A percentile compares a stretch with the other conserved stretches of the same genome.
Evolutionary conservation across 2,113 vertebrate genomes (phyloP).

Genomic region (Tragelaphus buxtoni): DNA sequence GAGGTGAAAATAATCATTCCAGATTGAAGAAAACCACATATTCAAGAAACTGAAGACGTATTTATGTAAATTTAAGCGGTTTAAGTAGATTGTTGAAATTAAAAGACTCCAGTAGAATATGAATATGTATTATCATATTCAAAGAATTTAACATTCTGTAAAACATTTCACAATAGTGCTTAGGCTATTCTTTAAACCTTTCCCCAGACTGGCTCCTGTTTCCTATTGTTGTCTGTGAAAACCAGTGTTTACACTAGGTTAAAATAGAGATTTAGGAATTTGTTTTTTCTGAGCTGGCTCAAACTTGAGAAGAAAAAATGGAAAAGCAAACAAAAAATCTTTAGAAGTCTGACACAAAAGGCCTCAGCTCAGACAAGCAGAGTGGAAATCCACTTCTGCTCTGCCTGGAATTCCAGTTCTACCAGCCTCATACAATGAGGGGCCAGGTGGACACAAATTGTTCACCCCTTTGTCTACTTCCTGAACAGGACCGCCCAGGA

Average conservation of each 20-base stretch:
- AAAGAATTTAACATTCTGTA: neutral
- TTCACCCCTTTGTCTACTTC: neutral
- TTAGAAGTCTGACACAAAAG: neutral
- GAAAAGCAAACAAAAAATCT: neutral
- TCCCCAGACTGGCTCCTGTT: neutral
- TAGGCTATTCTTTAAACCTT: neutral
- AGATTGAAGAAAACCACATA: neutral
- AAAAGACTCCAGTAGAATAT: neutral
- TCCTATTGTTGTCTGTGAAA: neutral
- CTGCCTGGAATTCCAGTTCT: neutral
- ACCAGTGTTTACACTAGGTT: neutral
- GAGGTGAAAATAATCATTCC: neutral
- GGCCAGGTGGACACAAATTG: neutral
- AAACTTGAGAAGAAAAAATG: neutral
- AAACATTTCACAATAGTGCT: neutral
- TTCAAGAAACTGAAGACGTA: neutral
- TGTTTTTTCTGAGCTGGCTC: neutral
- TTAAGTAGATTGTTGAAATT: conserved; percentile 19
- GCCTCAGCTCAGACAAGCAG: neutral
- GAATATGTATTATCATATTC: conserved; percentile 28
- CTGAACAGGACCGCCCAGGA: neutral
- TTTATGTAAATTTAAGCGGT: neutral
- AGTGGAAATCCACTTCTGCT: neutral
- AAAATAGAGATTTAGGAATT: neutral
- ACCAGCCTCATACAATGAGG: neutral